Base-by-base conservation (phyloP, 35 echinoderm and acorn worm species). In the Lytechinus variegatus region DNA sequence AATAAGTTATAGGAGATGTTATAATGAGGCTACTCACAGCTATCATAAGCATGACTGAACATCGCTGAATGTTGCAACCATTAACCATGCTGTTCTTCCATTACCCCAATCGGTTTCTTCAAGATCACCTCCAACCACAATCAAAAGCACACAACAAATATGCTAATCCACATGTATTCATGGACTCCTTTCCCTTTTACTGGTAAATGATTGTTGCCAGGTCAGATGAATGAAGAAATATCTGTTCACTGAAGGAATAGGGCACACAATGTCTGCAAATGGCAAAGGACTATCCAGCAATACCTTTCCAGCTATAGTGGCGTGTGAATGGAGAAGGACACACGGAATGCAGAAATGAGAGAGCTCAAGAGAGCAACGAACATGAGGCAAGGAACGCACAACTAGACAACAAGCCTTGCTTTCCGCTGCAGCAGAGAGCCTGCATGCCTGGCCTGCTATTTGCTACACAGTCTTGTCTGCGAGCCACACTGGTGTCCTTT, bases 121-220 rank as follows among this genome's bases (percentile, higher is more conserved):
- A 24, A 16, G 6, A 79, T 79, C 24, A 16, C 66, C 66, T 79
- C 66, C 66, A 7, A 79, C 66, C 66, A 79, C 66, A 79, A 79
- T 79, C 66, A 79, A 79, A 79, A 79, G 66, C 66, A 79, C 66
- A 79, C 66, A 79, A 79, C 66, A 79, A 79, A 79, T 79, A 79
- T 79, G n/a, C n/a, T 24, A 79, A 79, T 79, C 66, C 66, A 19
- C 66, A 16, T 24, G 66, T 79, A 44, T 1, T 44, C n/a, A 79
- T 16, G 19, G n/a, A 79, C 66, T 79, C 66, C 66, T 79, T 79
- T 79, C 66, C 66, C 66, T 24, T 79, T 24, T 79, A 24, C 66
- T 24, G 56, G 4, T 9, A 79, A 24, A 6, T 24, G 16, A 6
- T 79, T 24, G 16, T n/a, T 79, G 56, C 56, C 66, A 79, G 66